Evolutionary conservation across 2,888 invertebrate genomes (phyloP), one percentile per base, ranked within the genome.

Genomic region (Drosophila formosana): DNA sequence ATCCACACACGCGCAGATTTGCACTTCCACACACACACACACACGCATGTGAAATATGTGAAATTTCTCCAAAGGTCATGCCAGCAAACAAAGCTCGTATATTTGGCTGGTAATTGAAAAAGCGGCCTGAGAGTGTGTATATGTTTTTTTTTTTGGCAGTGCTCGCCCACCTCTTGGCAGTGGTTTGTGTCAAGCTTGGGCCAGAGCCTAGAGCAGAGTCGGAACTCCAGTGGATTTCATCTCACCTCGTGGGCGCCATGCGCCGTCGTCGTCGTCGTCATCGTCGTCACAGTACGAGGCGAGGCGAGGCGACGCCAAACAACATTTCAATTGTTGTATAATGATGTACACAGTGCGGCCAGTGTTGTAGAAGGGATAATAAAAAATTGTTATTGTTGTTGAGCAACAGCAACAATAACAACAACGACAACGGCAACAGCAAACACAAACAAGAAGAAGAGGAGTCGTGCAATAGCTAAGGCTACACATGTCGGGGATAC

Each of bases 271-370:
- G 65, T 47, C 75, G 50, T 1, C 18, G 34, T 37, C 45, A 52
- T 41, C 18, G 73, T 49, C 80, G 51, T 49, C 64, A 56, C 30
- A 76, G 28, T 58, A 25, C 26, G 43, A 56, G 41, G 28, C 75
- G 64, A 58, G 56, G 85, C 79, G 80, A 73, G 53, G 67, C 71
- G 89, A 84, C 89, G 89, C 88, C 82, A 81, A 82, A 88, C 82
- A 83, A 88, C 88, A 89, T 89, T 89, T 88, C 89, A 89, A 84
- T 84, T 88, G 89, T 84, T 89, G 88, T 84, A 88, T 88, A 84
- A 84, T 84, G 86, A 84, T 89, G 89, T 82, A 89, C 77, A 82
- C 85, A 89, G 88, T 79, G 66, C 86, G 72, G 65, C 57, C 70
- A 61, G 64, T 68, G 61, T 67, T 69, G 68, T 72, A 89, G 80